Evolutionary conservation across 2,888 invertebrate genomes (phyloP).

Genomic region (Philonicus albiceps): DNA sequence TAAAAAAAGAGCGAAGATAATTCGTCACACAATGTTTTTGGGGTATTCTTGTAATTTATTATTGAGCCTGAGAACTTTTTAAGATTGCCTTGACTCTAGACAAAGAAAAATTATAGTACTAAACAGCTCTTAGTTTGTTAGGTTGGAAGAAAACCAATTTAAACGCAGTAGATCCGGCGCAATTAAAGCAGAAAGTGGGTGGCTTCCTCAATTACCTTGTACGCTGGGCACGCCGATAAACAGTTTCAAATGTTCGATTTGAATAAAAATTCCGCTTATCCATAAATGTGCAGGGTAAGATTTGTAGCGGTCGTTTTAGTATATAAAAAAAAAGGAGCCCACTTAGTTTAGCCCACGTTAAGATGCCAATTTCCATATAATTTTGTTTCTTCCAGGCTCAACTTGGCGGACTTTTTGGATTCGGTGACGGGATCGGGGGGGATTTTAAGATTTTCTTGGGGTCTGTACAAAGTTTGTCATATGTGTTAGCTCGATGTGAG

Average conservation of each 20-base stretch:
- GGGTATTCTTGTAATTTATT: neutral
- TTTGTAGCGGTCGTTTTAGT: neutral
- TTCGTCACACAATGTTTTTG: neutral
- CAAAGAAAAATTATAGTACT: neutral
- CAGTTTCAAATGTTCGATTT: conserved; percentile 18
- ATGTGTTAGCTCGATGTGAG: neutral
- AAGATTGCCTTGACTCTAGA: neutral
- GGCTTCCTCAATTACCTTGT: conserved; percentile 39
- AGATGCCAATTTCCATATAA: conserved; percentile 25
- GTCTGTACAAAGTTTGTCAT: conserved; percentile 8
- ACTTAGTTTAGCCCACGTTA: conserved; percentile 16
- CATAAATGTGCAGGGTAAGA: conserved; percentile 23
- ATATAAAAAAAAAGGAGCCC: conserved; percentile 13
- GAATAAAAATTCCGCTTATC: conserved; percentile 35
- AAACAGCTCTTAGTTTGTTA: neutral
- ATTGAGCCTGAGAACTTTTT: neutral
- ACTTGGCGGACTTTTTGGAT: neutral
- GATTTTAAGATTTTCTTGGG: neutral
- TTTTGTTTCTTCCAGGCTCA: conserved; percentile 14
- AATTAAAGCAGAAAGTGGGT: conserved; percentile 32
- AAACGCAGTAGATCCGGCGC: conserved; percentile 17
- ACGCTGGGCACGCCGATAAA: neutral
- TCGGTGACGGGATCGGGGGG: neutral
- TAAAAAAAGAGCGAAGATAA: neutral
- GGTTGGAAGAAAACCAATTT: neutral